A percentile compares a stretch with the other conserved stretches of the same genome.
These are phyloP conservation scores for Hexactinellida sp. DNA, from an alignment of 37 sponge, comb jelly and placozoan genomes.

Conservation along the genomic window DNA sequence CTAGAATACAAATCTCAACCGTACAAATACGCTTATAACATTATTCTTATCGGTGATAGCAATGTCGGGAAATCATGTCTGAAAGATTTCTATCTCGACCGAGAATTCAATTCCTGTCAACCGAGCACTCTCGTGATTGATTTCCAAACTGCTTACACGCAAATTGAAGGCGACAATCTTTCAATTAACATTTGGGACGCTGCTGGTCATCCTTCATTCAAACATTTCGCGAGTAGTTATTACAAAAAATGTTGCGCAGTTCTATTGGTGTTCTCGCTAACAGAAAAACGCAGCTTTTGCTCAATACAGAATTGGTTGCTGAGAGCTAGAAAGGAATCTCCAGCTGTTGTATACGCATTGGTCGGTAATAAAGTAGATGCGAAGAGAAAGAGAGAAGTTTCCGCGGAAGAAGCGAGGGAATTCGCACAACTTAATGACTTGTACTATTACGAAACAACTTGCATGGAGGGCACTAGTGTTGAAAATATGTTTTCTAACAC, in stretches of 20 bases:
- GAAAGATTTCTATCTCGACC: neutral
- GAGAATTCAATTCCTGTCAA: slow-evolving; percentile 10
- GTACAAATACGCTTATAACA: neutral
- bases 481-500: neutral
- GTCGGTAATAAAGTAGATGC: slow-evolving; percentile 5
- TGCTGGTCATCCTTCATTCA: neutral
- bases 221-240: neutral
- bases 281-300: neutral
- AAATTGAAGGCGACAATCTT: neutral
- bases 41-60: neutral
- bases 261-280: neutral
- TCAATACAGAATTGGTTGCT: neutral
- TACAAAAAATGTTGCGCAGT: slow-evolving; percentile 10
- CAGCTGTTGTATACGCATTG: neutral
- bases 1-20: neutral
- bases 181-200: neutral
- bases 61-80: slow-evolving; percentile 1
- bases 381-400: neutral
- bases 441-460: neutral
- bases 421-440: neutral
- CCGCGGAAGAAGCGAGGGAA: neutral
- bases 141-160: neutral
- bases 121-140: neutral
- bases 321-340: neutral
- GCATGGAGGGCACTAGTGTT: neutral